Evolutionary conservation across 2,113 vertebrate genomes (phyloP).

Genomic region (Cryptotis parvus): DNA sequence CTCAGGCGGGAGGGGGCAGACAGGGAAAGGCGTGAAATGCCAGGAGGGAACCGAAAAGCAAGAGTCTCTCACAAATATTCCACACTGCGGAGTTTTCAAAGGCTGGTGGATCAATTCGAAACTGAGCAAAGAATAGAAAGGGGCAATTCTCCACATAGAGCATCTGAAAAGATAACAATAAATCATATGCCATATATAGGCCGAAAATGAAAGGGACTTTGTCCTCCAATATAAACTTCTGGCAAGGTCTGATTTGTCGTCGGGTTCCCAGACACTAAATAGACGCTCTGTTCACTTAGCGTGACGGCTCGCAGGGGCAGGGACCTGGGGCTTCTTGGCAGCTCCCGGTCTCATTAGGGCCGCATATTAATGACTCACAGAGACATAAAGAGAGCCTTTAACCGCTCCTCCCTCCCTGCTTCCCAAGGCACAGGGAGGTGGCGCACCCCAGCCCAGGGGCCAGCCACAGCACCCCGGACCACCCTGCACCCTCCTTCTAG

Average conservation of each 20-base stretch:
- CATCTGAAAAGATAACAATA: conserved; percentile 85
- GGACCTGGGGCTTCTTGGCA: conserved; percentile 90
- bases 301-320: conserved; percentile 90
- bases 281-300: conserved; percentile 91
- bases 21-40: conserved; percentile 52
- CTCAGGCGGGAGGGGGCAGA: not conserved
- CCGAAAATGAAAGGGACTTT: conserved; percentile 88
- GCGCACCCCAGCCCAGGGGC: conserved; percentile 1
- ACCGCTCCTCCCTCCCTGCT: conserved; percentile 84
- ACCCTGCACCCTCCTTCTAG: not conserved
- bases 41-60: conserved; percentile 30
- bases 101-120: conserved; percentile 74
- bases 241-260: conserved; percentile 91
- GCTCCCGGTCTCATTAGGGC: conserved; percentile 92
- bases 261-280: conserved; percentile 92
- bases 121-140: conserved; percentile 69
- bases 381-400: conserved; percentile 89
- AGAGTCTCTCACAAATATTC: conserved; percentile 69
- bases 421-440: conserved; percentile 83
- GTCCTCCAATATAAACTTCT: conserved; percentile 90
- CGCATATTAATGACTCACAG: conserved; percentile 94
- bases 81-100: conserved; percentile 72
- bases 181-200: conserved; percentile 89
- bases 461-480: conserved; percentile 53
- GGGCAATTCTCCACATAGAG: conserved; percentile 70